Conservation (phyloP, 1,140 invertebrate genomes). For the Diabrotica undecimpunctata region DNA sequence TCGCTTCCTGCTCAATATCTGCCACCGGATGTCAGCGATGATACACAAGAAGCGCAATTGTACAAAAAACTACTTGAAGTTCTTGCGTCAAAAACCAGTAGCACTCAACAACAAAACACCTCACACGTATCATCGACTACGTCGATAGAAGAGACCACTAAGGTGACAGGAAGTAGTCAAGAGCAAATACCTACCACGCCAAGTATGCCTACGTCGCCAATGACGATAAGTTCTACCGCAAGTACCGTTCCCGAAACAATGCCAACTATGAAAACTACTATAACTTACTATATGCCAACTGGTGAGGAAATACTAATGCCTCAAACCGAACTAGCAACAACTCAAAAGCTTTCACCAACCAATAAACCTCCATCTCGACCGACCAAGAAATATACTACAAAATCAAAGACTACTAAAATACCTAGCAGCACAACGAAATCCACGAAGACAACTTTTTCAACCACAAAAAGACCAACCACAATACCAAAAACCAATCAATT, state of each 20-base stretch:
- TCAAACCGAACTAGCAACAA: background rate
- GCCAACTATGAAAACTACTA: slow-evolving; percentile 7
- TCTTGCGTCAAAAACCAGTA: slow-evolving; percentile 31
- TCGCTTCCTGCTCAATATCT: slow-evolving; percentile 5
- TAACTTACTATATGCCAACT: slow-evolving; percentile 22
- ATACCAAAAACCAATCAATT: background rate
- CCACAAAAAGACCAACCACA: background rate
- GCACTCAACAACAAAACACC: slow-evolving; percentile 14
- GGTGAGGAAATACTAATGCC: slow-evolving; percentile 14
- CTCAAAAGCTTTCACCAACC: background rate
- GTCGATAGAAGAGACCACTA: slow-evolving; percentile 1
- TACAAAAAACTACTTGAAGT: slow-evolving; percentile 34
- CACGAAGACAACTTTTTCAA: slow-evolving; percentile 7
- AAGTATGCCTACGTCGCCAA: slow-evolving; percentile 15
- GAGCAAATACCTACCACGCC: background rate
- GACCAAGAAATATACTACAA: background rate
- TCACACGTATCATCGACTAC: slow-evolving; percentile 21
- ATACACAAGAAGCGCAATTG: slow-evolving; percentile 32
- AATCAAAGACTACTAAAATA: background rate
- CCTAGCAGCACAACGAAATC: slow-evolving; percentile 2
- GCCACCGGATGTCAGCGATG: slow-evolving; percentile 16
- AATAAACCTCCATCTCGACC: background rate
- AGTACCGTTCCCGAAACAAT: background rate
- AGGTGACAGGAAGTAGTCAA: background rate
- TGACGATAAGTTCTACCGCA: slow-evolving; percentile 7